Conservation (phyloP, 2,888 invertebrate species). For the Eupeodes luniger region DNA sequence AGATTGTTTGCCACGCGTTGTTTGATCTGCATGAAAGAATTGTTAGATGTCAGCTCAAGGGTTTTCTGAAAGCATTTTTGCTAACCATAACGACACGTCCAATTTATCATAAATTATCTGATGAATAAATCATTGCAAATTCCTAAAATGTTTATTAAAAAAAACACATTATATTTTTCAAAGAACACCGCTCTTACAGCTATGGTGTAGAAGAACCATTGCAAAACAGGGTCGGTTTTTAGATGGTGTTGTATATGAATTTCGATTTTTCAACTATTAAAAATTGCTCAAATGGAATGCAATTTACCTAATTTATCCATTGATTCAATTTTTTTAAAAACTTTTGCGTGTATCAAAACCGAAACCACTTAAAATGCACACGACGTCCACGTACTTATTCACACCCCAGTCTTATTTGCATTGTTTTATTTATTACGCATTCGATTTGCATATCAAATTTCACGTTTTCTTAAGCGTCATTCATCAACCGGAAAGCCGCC, state of each 20-base stretch:
- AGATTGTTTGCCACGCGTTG: too few relatives aligned
- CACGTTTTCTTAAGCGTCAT: constrained; percentile 63
- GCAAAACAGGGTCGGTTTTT: neutral
- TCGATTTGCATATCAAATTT: constrained; percentile 71
- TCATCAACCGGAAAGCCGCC: constrained; percentile 61
- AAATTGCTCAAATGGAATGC: constrained; percentile 2
- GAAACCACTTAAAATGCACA: constrained; percentile 26
- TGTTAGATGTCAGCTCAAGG: too few relatives aligned
- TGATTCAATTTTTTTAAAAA: constrained; percentile 5
- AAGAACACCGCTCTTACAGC: constrained; percentile 17
- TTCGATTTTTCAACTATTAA: neutral
- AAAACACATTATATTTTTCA: neutral
- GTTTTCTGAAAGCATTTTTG: too few relatives aligned
- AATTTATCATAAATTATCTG: too few relatives aligned
- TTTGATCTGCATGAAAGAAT: too few relatives aligned
- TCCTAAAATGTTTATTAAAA: neutral
- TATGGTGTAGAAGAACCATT: neutral
- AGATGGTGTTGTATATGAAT: neutral
- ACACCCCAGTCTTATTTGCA: constrained; percentile 69
- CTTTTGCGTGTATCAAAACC: neutral
- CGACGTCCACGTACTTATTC: constrained; percentile 57
- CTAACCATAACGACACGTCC: too few relatives aligned
- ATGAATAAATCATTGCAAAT: neutral
- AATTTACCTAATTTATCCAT: constrained; percentile 31
- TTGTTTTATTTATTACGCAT: constrained; percentile 72